These are phyloP conservation scores for Byasa hedistus DNA, from an alignment of 2,888 invertebrate genomes.

Conservation along the genomic window DNA sequence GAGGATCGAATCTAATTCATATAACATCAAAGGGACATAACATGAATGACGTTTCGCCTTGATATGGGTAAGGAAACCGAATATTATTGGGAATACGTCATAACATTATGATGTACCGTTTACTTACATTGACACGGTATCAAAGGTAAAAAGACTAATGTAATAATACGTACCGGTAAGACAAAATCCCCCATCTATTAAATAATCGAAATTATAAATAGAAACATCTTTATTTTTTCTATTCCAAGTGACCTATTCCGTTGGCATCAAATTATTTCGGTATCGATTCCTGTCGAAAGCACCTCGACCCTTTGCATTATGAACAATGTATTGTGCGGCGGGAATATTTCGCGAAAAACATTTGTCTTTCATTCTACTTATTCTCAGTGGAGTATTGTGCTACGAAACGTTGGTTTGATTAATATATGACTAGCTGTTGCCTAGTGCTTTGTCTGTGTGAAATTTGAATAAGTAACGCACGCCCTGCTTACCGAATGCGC, in stretches of 20 bases:
- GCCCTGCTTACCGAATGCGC: neutral
- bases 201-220: too few relatives aligned
- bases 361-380: neutral
- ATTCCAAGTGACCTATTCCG: neutral
- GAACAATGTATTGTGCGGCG: neutral
- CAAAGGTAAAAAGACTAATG: neutral
- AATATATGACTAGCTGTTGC: neutral
- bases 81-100: conserved; percentile 18
- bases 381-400: neutral
- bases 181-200: neutral
- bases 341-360: neutral
- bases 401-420: neutral
- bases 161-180: neutral
- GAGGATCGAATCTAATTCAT: neutral
- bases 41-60: conserved; percentile 21
- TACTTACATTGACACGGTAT: conserved; percentile 17
- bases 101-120: conserved; percentile 9
- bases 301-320: neutral
- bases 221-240: neutral
- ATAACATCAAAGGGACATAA: neutral
- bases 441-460: neutral
- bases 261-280: neutral
- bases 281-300: neutral
- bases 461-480: neutral
- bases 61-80: conserved; percentile 18